A percentile compares a stretch with the other conserved stretches of the same genome.
Conservation (phyloP, 2,113 vertebrate genomes). For the Pogona vitticeps region DNA sequence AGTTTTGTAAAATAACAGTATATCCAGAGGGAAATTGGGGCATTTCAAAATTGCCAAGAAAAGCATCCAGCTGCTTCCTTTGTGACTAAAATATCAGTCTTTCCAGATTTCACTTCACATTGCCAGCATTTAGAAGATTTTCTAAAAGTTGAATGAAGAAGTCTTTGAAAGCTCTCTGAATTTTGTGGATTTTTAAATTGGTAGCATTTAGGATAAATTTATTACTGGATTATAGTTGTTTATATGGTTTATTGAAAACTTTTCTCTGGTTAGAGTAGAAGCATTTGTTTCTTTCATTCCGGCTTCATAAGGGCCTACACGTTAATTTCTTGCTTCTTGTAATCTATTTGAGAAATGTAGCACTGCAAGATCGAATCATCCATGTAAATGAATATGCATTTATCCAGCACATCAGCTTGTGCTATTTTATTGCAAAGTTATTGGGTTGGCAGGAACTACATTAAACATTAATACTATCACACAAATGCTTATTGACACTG, state of each 20-base stretch:
- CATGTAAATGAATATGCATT: not conserved
- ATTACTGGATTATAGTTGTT: not conserved
- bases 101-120: slow-evolving; percentile 60
- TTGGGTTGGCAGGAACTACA: slow-evolving; percentile 1
- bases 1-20: slow-evolving; percentile 63
- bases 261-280: slow-evolving; percentile 1
- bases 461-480: slow-evolving; percentile 25
- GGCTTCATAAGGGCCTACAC: not conserved
- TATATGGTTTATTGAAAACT: slow-evolving; percentile 19
- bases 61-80: slow-evolving; percentile 63
- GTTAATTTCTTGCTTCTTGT: not conserved
- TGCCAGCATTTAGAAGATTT: slow-evolving; percentile 59
- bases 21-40: slow-evolving; percentile 53
- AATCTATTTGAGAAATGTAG: not conserved
- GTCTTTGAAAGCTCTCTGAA: slow-evolving; percentile 36
- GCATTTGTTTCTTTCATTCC: not conserved
- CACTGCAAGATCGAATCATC: not conserved
- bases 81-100: slow-evolving; percentile 68
- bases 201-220: not conserved
- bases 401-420: not conserved
- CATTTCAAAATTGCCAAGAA: slow-evolving; percentile 63
- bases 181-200: not conserved
- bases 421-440: not conserved
- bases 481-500: slow-evolving; percentile 44
- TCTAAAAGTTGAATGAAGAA: slow-evolving; percentile 55